Evolutionary conservation across 2,797 vertebrate species (phyloP), one percentile per base, ranked within the genome.

Genomic region (Gallirallus australis): DNA sequence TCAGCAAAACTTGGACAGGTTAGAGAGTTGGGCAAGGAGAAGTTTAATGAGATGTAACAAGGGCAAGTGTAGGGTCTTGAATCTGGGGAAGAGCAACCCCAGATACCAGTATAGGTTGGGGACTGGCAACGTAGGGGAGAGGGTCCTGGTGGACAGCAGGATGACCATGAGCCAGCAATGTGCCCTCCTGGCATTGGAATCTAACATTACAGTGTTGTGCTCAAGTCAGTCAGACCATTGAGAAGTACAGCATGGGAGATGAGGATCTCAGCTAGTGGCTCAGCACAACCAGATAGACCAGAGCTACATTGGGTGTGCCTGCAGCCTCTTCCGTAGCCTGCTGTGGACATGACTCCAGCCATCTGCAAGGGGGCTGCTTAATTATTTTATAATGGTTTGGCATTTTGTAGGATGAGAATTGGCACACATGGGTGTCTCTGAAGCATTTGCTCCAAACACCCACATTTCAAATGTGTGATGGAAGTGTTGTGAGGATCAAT

Each of bases 351-450:
- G 33, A 7, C 59, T 92, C 47, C 65, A 91, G n/a, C 73, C 89
- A 94, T 94, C 88, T 91, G 91, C 30, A 88, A 48, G 31, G 18
- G n/a, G 37, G 16, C 7, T 91, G 28, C 65, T 85, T 66, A 80
- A 82, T 77, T 53, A 35, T 52, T 82, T 94, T 70, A 11, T 54
- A 79, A 80, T 7, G 8, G 6, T 66, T 90, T 89, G 68, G 48
- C 68, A 94, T 97, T 96, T 77, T 96, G 92, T 92, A 87, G 83
- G 88, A 53, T 93, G 75, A 80, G 20, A 66, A 72, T 27, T 93
- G 90, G 70, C 83, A 82, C 78, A 64, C 37, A 47, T 24, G 53
- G 56, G 21, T 54, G 53, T 68, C 83, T 91, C 88, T 66, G 73
- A 92, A 93, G 8, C 75, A 77, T 87, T 92, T 89, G 75, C 40